Evolutionary conservation across 2,113 vertebrate genomes (phyloP).

Genomic region (Falco punctatus): DNA sequence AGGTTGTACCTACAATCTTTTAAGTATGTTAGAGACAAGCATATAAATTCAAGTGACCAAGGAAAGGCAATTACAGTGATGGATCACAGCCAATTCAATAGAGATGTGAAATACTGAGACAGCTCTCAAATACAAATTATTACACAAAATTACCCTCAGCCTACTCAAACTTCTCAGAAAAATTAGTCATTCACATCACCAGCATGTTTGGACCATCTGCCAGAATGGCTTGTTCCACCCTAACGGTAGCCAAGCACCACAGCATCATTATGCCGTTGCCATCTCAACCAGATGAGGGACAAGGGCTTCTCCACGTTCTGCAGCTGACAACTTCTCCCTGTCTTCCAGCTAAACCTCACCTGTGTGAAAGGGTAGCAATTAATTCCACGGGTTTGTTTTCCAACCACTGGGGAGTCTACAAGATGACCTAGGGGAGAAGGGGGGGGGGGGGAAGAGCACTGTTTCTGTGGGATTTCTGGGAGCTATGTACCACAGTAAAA

Average conservation of each 20-base stretch:
- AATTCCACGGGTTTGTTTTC: neutral
- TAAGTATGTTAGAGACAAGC: neutral
- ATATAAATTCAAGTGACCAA: neutral
- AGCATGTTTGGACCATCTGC: neutral
- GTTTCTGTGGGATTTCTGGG: neutral
- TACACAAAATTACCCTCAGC: neutral
- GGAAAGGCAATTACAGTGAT: constrained; percentile 18
- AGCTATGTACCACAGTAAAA: neutral
- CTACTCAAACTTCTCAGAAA: neutral
- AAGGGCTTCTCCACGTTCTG: accelerated
- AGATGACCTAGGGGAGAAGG: no score
- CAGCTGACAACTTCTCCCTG: neutral
- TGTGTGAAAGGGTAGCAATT: accelerated
- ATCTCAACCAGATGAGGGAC: neutral
- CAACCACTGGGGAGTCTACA: neutral
- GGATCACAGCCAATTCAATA: neutral
- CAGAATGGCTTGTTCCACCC: neutral
- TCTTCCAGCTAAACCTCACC: neutral
- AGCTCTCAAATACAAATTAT: neutral
- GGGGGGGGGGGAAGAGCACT: neutral
- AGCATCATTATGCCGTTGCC: accelerated
- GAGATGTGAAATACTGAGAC: neutral
- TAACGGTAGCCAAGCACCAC: neutral
- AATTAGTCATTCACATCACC: neutral
- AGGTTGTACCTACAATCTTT: neutral